phyloP scores from a whole-genome alignment of 1,140 invertebrate species.

The Manduca sexta region DNA sequence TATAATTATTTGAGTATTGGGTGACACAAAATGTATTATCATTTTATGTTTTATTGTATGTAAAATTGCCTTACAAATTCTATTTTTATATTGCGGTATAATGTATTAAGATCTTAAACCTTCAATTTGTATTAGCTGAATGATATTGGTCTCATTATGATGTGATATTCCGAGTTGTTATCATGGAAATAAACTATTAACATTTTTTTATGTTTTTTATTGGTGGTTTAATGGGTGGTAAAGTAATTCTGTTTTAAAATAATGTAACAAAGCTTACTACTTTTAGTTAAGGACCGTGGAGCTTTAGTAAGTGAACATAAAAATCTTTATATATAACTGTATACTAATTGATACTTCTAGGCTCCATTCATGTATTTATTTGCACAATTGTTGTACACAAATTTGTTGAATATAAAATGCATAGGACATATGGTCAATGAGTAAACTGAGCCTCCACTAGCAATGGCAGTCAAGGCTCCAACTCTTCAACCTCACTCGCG shows the following conservation, averaged over 20 bases:
- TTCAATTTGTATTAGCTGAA: not conserved
- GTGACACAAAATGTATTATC: not conserved
- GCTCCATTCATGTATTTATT: conserved; percentile 1
- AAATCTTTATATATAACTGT: not conserved
- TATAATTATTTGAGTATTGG: not conserved
- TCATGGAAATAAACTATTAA: conserved; percentile 2
- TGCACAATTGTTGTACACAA: not conserved
- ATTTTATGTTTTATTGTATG: not conserved
- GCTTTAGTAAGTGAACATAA: too few species aligned
- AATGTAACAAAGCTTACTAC: too few species aligned
- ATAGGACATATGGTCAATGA: conserved; percentile 52
- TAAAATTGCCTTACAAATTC: too few species aligned
- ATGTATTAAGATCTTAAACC: not conserved
- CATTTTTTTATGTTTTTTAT: not conserved
- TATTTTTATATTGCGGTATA: too few species aligned
- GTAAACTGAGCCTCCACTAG: conserved; percentile 43
- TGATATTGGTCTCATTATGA: conserved; percentile 20
- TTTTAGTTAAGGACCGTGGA: too few species aligned
- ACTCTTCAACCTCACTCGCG: conserved; percentile 57
- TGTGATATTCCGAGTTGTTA: conserved; percentile 2
- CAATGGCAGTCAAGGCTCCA: conserved; percentile 44
- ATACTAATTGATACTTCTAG: not conserved
- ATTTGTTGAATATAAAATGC: conserved; percentile 29
- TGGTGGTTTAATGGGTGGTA: too few species aligned
- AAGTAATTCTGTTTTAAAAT: too few species aligned